Evolutionary conservation across 1,140 invertebrate genomes (phyloP).

Genomic region (Luehdorfia chinensis): DNA sequence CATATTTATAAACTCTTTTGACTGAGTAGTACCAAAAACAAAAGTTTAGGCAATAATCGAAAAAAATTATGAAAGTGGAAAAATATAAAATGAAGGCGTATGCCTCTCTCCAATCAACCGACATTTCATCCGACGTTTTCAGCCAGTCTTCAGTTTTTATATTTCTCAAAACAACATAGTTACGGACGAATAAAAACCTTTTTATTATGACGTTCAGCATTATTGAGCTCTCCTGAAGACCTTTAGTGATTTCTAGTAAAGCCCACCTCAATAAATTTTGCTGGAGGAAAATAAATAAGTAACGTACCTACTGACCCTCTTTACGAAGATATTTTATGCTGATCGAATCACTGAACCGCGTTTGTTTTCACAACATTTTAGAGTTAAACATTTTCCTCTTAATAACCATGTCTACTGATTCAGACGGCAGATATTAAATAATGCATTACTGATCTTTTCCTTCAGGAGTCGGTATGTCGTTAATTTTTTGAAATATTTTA

Average conservation of each 20-base stretch:
- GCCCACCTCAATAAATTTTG: constrained; percentile 25
- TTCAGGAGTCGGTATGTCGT: too few species aligned
- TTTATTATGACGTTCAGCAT: constrained; percentile 18
- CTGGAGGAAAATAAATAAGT: constrained; percentile 21
- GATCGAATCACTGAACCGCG: constrained; percentile 31
- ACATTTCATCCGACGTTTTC: constrained; percentile 6
- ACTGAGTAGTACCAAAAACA: too few species aligned
- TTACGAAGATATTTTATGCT: constrained; percentile 29
- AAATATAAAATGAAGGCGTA: too few species aligned
- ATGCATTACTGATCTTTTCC: too few species aligned
- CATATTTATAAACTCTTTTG: too few species aligned
- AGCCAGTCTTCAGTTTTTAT: constrained; percentile 10
- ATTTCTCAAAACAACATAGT: constrained; percentile 12
- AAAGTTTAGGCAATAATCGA: too few species aligned
- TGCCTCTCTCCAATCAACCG: constrained; percentile 11
- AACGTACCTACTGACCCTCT: constrained; percentile 7
- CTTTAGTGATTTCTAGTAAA: constrained; percentile 30
- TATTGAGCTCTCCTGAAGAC: constrained; percentile 19
- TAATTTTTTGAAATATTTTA: too few species aligned
- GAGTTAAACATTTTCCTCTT: constrained; percentile 27
- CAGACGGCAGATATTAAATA: neutral
- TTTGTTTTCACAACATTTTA: constrained; percentile 41
- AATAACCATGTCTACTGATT: constrained; percentile 29
- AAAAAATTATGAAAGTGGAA: too few species aligned
- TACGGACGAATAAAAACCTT: constrained; percentile 16